A percentile compares a stretch with the other conserved stretches of the same genome.
Conservation (phyloP, 2,888 invertebrate genomes). For the Lacanobia wlatinum region DNA sequence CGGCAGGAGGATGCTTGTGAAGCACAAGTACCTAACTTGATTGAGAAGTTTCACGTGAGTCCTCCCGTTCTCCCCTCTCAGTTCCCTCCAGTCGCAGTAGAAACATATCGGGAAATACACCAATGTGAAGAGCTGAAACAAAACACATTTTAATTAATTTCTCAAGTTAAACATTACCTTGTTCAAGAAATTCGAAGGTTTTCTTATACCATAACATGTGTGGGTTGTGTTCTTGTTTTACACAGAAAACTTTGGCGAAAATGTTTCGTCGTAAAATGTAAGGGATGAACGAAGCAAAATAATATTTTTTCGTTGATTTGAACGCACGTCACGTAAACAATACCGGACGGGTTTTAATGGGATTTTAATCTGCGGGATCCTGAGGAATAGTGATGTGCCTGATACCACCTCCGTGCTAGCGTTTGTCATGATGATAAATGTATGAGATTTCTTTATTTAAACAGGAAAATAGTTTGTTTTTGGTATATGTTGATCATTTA, state of each 20-base stretch:
- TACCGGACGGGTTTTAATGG: conserved; percentile 59
- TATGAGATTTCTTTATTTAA: conserved; percentile 16
- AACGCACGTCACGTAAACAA: conserved; percentile 56
- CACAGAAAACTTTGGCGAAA: conserved; percentile 32
- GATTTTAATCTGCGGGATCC: conserved; percentile 57
- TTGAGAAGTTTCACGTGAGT: conserved; percentile 75
- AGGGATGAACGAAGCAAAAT: conserved; percentile 32
- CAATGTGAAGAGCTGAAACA: conserved; percentile 77
- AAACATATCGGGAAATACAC: conserved; percentile 78
- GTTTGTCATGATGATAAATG: conserved; percentile 19
- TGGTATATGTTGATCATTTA: no score
- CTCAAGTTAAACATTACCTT: conserved; percentile 14
- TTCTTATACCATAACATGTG: conserved; percentile 31
- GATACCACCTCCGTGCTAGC: conserved; percentile 9
- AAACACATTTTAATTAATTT: conserved; percentile 47
- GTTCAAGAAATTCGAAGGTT: conserved; percentile 37
- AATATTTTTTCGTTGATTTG: conserved; percentile 52
- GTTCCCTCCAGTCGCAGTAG: conserved; percentile 81
- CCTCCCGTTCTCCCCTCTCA: conserved; percentile 66
- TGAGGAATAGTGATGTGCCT: conserved; percentile 40
- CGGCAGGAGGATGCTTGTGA: conserved; percentile 81
- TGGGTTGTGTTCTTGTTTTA: conserved; percentile 27
- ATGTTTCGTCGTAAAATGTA: conserved; percentile 37
- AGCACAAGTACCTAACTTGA: conserved; percentile 75
- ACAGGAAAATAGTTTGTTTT: background rate